Conservation (phyloP, 2,888 invertebrate species). For the Drosophila percnosoma region DNA sequence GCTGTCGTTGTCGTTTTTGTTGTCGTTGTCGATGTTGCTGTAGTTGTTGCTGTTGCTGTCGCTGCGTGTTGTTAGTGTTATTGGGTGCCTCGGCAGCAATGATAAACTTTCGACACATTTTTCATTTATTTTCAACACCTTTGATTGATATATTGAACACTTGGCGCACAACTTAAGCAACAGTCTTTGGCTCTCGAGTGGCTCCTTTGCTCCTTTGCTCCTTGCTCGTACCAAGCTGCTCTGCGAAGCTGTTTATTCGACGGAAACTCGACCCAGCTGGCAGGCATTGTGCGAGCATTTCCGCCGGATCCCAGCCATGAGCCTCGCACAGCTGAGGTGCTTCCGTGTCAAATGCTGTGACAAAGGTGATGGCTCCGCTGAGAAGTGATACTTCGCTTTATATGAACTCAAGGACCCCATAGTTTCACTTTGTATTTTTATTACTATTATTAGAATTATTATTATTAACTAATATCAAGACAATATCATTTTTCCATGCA, state of each 20-base stretch:
- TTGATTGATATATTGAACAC: conserved; percentile 82
- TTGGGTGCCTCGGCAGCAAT: conserved; percentile 48
- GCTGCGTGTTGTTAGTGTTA: conserved; percentile 29
- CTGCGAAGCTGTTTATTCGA: conserved; percentile 27
- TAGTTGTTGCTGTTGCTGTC: conserved; percentile 2
- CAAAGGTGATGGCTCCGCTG: conserved; percentile 63
- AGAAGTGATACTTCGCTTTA: conserved; percentile 22
- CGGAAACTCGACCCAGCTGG: conserved; percentile 70
- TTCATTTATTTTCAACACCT: conserved; percentile 83
- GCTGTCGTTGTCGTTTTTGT: conserved; percentile 8
- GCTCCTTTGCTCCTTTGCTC: conserved; percentile 7
- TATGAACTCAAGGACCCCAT: conserved; percentile 46
- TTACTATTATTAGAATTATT: neutral
- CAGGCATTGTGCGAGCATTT: conserved; percentile 59
- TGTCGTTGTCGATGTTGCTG: neutral
- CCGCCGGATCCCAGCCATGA: conserved; percentile 52
- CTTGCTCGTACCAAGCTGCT: conserved; percentile 13
- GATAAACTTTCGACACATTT: conserved; percentile 83
- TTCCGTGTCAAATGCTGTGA: conserved; percentile 64
- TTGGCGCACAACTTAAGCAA: conserved; percentile 71
- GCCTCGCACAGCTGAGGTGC: conserved; percentile 17
- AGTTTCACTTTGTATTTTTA: conserved; percentile 48
- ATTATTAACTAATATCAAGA: neutral
- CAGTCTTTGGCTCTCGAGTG: conserved; percentile 50
- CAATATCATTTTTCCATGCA: neutral